Base-by-base conservation (phyloP, 2,888 invertebrate species). In the Lepidochitona cinerea region DNA sequence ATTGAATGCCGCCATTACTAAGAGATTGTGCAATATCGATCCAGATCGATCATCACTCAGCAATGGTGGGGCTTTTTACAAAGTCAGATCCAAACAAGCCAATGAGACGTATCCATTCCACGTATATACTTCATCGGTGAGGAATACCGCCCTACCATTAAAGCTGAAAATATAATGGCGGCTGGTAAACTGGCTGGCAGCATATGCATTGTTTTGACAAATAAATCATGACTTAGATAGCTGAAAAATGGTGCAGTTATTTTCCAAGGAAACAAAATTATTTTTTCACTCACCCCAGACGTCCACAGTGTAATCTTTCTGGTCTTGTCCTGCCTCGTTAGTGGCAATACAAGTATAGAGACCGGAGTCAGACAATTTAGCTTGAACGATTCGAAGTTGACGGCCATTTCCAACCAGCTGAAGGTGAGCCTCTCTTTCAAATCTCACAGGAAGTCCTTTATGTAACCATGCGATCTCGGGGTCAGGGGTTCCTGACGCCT, bases 241-340 rank as follows among this genome's bases (percentile, higher is more conserved):
- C n/a, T 41, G 41, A 41, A 41, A 9, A 41, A 12, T 41, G 9
- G 18, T 9, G 41, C 18, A 18, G 41, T 41, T 12, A 41, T 41
- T 12, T 18, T 41, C 18, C 9, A 9, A 41, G 9, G 9, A 18
- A 41, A 41, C 41, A 41, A 12, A 12, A 9, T 29, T 4, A 7
- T 54, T 26, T 7, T 72, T 23, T 32, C 29, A 75, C 85, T 78
- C 82, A 90, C 90, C 87, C 79, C 85, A 84, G 0, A 90, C 87
- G 71, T 87, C 82, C 0, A 90, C 79, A 33, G 85, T 79, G 81
- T 84, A 89, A 14, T 82, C 74, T 72, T 85, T 78, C 35, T 85
- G 84, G 9, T 92, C 86, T 23, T 84, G 83, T 9, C 92, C 92
- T 14, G 91, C 91, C 68, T 91, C 90, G 80, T 92, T 92, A 14